Base-by-base conservation (phyloP, 2,113 vertebrate species). In the Gobiocypris rarus region DNA sequence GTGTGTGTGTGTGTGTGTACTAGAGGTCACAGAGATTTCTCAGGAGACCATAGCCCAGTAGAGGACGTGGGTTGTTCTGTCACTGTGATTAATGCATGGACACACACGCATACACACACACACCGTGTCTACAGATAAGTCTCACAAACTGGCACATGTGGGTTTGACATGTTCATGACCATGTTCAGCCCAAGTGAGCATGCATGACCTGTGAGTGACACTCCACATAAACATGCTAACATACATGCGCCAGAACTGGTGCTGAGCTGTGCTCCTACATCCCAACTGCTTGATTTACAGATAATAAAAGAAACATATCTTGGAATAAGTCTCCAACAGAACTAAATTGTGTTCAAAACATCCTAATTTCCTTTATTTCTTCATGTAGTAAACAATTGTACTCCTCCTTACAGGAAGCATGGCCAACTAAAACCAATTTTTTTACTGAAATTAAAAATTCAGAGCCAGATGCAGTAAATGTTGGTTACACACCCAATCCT, bases 61-160 rank as follows among this genome's bases (percentile, higher is more conserved):
- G 86, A 87, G 91, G 89, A 90, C 89, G 59, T 85, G 80, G 90
- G 88, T 84, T 89, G 86, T 86, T 84, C 90, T 92, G 91, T 91
- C 92, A 92, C 84, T 90, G 85, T 93, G 92, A 94, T 93, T 90
- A 93, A 93, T 93, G 90, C 90, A 85, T 87, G 88, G 90, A 92
- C 89, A 86, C 85, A 83, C 85, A 85, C 85, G 82, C 89, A 85
- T n/a, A 81, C 85, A 73, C 71, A 61, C 67, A 74, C 59, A 31
- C 31, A 31, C 31, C 1, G 83, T n/a, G n/a, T 77, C 86, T 87
- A 86, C 84, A 89, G 89, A 92, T 87, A 90, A 70, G 86, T 86
- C 88, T 90, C 88, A 87, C 84, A 88, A 87, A 81, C 76, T 90
- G 86, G 90, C 86, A 88, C 74, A 71, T 84, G 86, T 77, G 84